Evolutionary conservation across 2,797 vertebrate genomes (phyloP).

Genomic region (Masticophis lateralis): DNA sequence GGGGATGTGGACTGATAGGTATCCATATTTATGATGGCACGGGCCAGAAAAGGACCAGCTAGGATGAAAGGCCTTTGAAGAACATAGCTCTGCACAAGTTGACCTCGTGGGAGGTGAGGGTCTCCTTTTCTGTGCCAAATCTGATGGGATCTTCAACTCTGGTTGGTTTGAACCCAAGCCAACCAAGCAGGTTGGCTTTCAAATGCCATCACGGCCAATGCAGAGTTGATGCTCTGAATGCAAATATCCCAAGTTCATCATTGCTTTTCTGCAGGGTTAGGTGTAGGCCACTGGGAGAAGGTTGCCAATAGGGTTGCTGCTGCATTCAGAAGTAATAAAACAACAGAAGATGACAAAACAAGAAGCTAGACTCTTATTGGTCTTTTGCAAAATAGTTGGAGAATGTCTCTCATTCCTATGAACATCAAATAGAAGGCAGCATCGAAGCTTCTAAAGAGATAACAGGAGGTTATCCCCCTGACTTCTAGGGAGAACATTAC

Average conservation of each 20-base stretch:
- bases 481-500: not conserved
- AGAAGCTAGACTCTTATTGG: not conserved
- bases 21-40: constrained; percentile 15
- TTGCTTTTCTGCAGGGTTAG: not conserved
- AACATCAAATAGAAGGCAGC: not conserved
- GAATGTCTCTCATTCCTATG: not conserved
- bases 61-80: not conserved
- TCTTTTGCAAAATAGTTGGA: not conserved
- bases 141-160: not conserved
- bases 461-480: not conserved
- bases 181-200: not conserved
- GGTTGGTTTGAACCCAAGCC: not conserved
- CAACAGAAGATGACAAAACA: not conserved
- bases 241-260: not conserved
- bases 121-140: not conserved
- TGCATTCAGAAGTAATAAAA: not conserved
- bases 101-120: not conserved
- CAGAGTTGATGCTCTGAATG: not conserved
- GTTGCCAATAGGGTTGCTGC: not conserved
- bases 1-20: constrained; percentile 39
- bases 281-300: not conserved
- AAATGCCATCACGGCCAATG: not conserved
- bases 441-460: not conserved
- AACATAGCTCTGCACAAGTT: not conserved
- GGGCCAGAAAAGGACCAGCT: not conserved